phyloP scores from a whole-genome alignment of 2,888 invertebrate species.

The Pandemis corylana region DNA sequence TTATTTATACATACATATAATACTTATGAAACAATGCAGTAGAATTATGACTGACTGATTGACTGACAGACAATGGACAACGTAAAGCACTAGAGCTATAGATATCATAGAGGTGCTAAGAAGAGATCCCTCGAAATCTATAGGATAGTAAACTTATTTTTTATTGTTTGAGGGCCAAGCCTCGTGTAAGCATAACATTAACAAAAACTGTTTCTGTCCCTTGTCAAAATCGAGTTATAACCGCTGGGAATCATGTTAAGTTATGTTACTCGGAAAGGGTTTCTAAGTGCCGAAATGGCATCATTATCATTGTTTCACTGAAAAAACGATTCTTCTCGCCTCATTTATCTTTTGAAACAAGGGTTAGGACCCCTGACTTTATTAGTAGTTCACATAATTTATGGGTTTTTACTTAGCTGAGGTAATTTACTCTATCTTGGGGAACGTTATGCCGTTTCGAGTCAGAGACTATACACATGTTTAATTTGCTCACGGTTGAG shows the following conservation, averaged over 20 bases:
- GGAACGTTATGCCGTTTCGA: slow-evolving; percentile 27
- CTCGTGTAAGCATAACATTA: no score
- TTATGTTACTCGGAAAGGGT: not conserved
- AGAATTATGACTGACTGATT: no score
- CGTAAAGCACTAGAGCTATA: not conserved
- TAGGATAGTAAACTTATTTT: no score
- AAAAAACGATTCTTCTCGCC: slow-evolving; percentile 46
- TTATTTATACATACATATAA: not conserved
- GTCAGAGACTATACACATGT: slow-evolving; percentile 24
- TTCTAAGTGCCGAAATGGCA: slow-evolving; percentile 19
- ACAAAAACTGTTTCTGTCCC: not conserved
- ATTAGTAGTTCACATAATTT: slow-evolving; percentile 56
- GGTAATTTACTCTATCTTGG: slow-evolving; percentile 48
- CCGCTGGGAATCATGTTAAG: slow-evolving; percentile 4
- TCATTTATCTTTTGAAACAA: slow-evolving; percentile 61
- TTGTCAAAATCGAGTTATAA: slow-evolving; percentile 31
- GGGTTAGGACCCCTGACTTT: slow-evolving; percentile 53
- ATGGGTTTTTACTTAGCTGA: slow-evolving; percentile 50
- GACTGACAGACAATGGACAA: no score
- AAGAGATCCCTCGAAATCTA: no score
- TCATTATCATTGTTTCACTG: slow-evolving; percentile 19
- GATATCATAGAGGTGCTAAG: no score
- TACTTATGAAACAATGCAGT: not conserved
- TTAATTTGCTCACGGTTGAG: slow-evolving; percentile 27
- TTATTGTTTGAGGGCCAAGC: no score